Percentiles rank a stretch among this genome's conserved stretches.
Conservation (phyloP, 30 jellyfish, hydroid and myxozoan species). For the Aurelia coerulea region DNA sequence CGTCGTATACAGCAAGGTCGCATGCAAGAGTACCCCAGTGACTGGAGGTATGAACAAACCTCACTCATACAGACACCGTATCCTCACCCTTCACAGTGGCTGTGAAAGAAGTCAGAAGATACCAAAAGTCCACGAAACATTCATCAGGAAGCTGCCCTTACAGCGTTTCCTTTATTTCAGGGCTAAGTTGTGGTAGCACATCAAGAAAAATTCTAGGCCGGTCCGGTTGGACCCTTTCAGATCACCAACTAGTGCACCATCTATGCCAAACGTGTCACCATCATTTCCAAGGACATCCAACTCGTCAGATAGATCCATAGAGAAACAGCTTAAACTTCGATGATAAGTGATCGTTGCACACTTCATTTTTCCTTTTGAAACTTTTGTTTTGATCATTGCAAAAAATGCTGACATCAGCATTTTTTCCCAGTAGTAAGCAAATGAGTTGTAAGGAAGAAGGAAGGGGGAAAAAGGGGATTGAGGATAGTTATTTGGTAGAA, state of each 20-base stretch:
- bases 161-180: slow-evolving; percentile 86
- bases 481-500: too few relatives aligned
- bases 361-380: too few relatives aligned
- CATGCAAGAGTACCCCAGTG: slow-evolving; percentile 92
- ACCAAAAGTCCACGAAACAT: slow-evolving; percentile 91
- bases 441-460: too few relatives aligned
- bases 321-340: slow-evolving; percentile 78
- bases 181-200: slow-evolving; percentile 85
- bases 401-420: too few relatives aligned
- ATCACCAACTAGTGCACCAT: too few relatives aligned
- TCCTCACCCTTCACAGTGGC: slow-evolving; percentile 57
- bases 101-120: slow-evolving; percentile 73
- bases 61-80: slow-evolving; percentile 82
- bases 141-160: slow-evolving; percentile 86
- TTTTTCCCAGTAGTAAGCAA: too few relatives aligned
- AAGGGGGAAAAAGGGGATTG: too few relatives aligned
- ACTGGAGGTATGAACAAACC: slow-evolving; percentile 97
- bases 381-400: too few relatives aligned
- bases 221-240: too few relatives aligned
- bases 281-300: slow-evolving; percentile 4
- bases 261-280: too few relatives aligned
- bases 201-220: slow-evolving; percentile 61
- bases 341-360: too few relatives aligned
- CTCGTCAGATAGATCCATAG: slow-evolving; percentile 79
- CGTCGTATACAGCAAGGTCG: slow-evolving; percentile 94